Percentiles rank a stretch among this genome's conserved stretches.
phyloP scores from a whole-genome alignment of 1,140 invertebrate genomes.

The Hylaeus anthracinus region DNA sequence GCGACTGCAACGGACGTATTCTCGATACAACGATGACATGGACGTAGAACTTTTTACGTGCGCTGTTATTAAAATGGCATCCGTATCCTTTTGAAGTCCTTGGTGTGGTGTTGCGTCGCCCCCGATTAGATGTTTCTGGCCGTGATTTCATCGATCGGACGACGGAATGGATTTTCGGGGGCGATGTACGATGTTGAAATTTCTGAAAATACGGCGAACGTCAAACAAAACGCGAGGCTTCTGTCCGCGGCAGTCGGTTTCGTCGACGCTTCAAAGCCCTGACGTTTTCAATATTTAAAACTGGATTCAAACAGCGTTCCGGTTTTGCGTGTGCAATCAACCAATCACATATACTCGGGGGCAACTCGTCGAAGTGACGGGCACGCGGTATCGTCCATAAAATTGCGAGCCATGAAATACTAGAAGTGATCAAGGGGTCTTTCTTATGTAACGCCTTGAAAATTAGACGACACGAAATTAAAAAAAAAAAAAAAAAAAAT shows the following conservation, averaged over 20 bases:
- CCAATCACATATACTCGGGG: not conserved
- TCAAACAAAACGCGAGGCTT: constrained; percentile 62
- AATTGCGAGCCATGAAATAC: constrained; percentile 27
- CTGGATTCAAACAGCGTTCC: constrained; percentile 26
- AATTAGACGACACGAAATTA: no score
- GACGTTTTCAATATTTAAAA: constrained; percentile 71
- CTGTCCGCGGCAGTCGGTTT: constrained; percentile 59
- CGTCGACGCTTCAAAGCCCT: constrained; percentile 61
- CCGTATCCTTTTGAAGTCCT: constrained; percentile 1
- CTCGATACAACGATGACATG: not conserved
- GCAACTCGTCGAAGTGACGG: not conserved
- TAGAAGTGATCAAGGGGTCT: constrained; percentile 4
- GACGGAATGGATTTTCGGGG: constrained; percentile 46
- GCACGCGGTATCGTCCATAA: not conserved
- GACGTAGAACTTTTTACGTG: constrained; percentile 12
- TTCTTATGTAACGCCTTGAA: no score
- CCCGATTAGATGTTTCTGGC: constrained; percentile 20
- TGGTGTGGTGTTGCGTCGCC: constrained; percentile 18
- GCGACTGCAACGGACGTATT: constrained; percentile 9
- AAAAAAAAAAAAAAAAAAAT: no score
- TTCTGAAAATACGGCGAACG: constrained; percentile 58
- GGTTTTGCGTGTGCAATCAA: constrained; percentile 1
- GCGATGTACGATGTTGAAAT: constrained; percentile 57
- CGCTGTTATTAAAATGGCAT: constrained; percentile 23
- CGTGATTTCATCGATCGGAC: constrained; percentile 37